A percentile compares a stretch with the other conserved stretches of the same genome.
Conservation (phyloP, 1,140 invertebrate genomes). For the Aphaenogaster rudis region DNA sequence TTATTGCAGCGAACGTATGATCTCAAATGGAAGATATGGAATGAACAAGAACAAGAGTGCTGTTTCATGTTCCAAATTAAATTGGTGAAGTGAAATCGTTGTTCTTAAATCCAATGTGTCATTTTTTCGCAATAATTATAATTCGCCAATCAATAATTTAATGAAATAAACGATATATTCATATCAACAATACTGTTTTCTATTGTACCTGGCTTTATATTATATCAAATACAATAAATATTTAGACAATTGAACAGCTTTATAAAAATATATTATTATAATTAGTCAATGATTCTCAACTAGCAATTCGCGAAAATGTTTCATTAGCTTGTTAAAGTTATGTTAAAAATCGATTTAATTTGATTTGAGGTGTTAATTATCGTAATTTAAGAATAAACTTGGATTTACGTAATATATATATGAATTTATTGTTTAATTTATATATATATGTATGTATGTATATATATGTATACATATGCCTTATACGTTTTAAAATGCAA, state of each 20-base stretch:
- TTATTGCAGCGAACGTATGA: slow-evolving; percentile 84
- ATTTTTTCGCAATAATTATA: slow-evolving; percentile 30
- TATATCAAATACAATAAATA: not conserved
- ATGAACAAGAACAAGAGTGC: slow-evolving; percentile 82
- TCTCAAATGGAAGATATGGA: slow-evolving; percentile 86
- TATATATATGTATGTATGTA: not conserved
- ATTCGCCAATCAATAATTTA: slow-evolving; percentile 63
- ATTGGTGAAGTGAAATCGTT: slow-evolving; percentile 77
- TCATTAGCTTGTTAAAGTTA: not conserved
- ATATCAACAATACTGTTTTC: slow-evolving; percentile 4
- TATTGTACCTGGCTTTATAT: slow-evolving; percentile 3
- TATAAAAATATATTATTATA: not conserved
- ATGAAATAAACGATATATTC: slow-evolving; percentile 61
- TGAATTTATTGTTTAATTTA: not conserved
- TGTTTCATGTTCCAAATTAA: slow-evolving; percentile 85
- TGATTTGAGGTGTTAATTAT: not conserved
- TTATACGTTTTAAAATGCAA: not conserved
- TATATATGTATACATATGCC: not conserved
- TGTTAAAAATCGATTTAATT: not conserved
- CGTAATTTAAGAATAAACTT: not conserved
- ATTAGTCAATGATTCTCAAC: not conserved
- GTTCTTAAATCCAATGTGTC: not conserved
- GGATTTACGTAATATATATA: not conserved
- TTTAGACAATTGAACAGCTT: not conserved
- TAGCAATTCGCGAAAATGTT: not conserved